Evolutionary conservation across 2,113 vertebrate species (phyloP).

Genomic region (Orycteropus afer): DNA sequence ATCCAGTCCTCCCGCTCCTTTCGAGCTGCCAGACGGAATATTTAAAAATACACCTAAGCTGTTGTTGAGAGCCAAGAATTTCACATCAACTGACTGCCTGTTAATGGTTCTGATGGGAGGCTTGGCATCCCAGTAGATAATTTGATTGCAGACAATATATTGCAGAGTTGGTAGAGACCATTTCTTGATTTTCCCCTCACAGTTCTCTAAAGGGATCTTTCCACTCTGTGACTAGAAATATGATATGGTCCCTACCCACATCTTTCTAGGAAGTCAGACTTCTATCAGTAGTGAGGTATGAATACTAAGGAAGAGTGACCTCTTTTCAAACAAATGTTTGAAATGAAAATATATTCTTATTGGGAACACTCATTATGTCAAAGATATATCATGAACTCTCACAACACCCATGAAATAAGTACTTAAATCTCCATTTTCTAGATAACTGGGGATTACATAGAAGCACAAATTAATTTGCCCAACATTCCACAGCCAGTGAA

Average conservation of each 20-base stretch:
- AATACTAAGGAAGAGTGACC: background rate
- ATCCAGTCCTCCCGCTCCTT: background rate
- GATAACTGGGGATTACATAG: background rate
- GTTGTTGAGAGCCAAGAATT: slow-evolving; percentile 64
- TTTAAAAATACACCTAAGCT: slow-evolving; percentile 77
- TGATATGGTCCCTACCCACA: background rate
- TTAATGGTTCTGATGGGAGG: slow-evolving; percentile 71
- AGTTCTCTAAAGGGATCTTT: background rate
- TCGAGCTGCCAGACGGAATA: slow-evolving; percentile 40
- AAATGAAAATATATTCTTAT: background rate
- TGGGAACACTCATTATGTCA: background rate
- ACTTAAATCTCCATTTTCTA: slow-evolving; percentile 28
- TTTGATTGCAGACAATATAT: slow-evolving; percentile 51
- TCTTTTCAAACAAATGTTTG: background rate
- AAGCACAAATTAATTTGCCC: background rate
- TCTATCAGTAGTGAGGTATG: background rate
- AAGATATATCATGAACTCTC: background rate
- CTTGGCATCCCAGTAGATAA: slow-evolving; percentile 58
- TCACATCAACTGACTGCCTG: slow-evolving; percentile 74
- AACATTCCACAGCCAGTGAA: background rate
- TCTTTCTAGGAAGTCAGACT: background rate
- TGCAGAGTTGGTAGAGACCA: background rate
- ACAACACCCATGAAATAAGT: background rate
- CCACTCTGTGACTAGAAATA: background rate
- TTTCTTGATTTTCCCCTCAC: background rate